Conservation (phyloP, 2,797 vertebrate species). For the Notolabrus celidotus region DNA sequence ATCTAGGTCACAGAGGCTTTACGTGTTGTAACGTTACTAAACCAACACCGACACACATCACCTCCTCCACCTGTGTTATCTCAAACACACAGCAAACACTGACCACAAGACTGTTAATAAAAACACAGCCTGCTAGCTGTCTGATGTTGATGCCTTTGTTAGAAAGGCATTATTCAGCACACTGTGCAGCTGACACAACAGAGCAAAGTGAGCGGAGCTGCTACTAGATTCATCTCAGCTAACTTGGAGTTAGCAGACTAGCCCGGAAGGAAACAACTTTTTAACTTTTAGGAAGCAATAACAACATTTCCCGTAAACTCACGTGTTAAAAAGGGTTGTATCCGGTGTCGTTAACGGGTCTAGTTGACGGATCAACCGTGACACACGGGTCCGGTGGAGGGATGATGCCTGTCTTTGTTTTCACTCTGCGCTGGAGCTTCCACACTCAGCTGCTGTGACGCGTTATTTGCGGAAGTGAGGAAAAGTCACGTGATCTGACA, state of each 20-base stretch:
- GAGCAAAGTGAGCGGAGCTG: constrained; percentile 12
- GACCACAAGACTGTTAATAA: neutral
- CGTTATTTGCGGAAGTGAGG: constrained; percentile 66
- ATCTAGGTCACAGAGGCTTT: neutral
- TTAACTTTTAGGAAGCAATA: accelerated
- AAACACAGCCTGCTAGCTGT: neutral
- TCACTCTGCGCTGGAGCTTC: neutral
- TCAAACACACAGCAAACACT: neutral
- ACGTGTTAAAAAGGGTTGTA: constrained; percentile 25
- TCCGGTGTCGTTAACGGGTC: neutral
- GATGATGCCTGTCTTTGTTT: neutral
- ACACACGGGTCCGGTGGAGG: neutral
- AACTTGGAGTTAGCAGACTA: neutral
- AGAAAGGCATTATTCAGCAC: constrained; percentile 64
- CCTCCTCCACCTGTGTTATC: neutral
- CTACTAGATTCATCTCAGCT: constrained; percentile 27
- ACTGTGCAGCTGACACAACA: constrained; percentile 35
- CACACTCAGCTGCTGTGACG: neutral
- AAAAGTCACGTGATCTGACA: constrained; percentile 48
- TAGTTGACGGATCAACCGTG: neutral
- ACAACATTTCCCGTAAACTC: neutral
- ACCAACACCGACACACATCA: neutral
- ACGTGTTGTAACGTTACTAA: neutral
- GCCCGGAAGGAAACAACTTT: neutral
- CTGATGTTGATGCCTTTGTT: constrained; percentile 45